Base-by-base conservation (phyloP, 2,797 vertebrate species). In the Argentina silus region DNA sequence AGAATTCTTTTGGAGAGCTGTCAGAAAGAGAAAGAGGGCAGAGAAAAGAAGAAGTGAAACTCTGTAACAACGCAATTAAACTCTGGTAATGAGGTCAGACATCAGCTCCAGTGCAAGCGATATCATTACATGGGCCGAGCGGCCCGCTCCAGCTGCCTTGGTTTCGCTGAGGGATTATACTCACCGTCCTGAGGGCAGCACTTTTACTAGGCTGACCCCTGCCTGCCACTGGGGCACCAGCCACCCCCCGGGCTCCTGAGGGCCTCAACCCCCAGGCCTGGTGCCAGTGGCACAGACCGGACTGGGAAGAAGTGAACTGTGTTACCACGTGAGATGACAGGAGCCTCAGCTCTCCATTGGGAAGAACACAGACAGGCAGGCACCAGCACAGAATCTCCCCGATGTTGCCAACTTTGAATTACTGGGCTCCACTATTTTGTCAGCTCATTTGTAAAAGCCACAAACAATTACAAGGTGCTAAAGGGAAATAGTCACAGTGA, bases 61-160 rank as follows among this genome's bases (percentile, higher is more conserved):
- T 96, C 94, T 96, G 96, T 96, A 96, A 95, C 94, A 95, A 96
- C 96, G 93, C 96, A 98, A 98, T 98, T 98, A 98, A 98, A 98
- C 96, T 95, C 95, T 95, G 93, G 95, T 98, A 98, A 98, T 98
- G 96, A 98, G 97, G 97, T 99, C 96, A 96, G 94, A 95, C 95
- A 96, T 95, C 95, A 95, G 95, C 96, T 96, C 95, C 94, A 95
- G 94, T 97, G 96, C 94, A 96, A 97, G 94, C 95, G 95, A 98
- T 97, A 97, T 96, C 95, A 97, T 97, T 97, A 96, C 94, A 94
- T 93, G 90, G 92, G 91, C 93, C 91, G 96, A 93, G 91, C 93
- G 90, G 91, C 92, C 93, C 90, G 93, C 92, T 94, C 94, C 91
- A 92, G 93, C 95, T 95, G 95, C 95, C 93, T 86, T 88, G 90